Base-by-base conservation (phyloP, 2,797 vertebrate species). In the Aeoliscus strigatus region DNA sequence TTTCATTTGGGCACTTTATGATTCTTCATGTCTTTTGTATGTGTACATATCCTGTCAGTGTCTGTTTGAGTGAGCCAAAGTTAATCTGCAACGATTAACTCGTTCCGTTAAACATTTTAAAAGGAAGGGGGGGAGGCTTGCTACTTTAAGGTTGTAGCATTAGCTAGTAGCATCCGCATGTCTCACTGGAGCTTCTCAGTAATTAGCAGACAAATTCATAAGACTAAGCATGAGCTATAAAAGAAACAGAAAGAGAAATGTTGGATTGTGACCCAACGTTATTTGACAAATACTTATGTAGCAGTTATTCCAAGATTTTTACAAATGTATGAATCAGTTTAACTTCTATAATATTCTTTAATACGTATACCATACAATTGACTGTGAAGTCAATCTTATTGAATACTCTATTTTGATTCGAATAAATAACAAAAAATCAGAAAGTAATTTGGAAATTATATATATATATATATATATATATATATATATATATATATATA, bases 151-250 rank as follows among this genome's bases (percentile, higher is more conserved):
- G 65, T 54, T 74, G 82, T 87, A 87, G 84, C 84, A 72, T 82
- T 87, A 88, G 84, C 64, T 70, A 59, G 76, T 84, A 86, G 84
- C 79, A 79, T 81, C 58, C 37, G 78, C 85, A 86, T 86, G 85
- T n/a, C n/a, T n/a, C n/a, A n/a, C n/a, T n/a, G 78, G 12, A 18
- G 32, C 36, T 23, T 23, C 21, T 23, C 4, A 23, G 4, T 23
- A 23, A 23, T 23, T 23, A 23, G 21, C 21, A 23, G 21, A 23
- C 21, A n/a, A n/a, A n/a, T n/a, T n/a, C n/a, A n/a, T n/a, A n/a
- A 8, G 21, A 4, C 8, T 4, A 23, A 23, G 21, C 80, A 84
- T 77, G 82, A 84, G 66, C 56, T 66, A 21, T 25, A 45, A 18
- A 28, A 63, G 46, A 51, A 47, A 33, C 35, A 27, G 42, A 35